phyloP scores from a whole-genome alignment of 1,140 invertebrate genomes.

The Calliopsis andreniformis region DNA sequence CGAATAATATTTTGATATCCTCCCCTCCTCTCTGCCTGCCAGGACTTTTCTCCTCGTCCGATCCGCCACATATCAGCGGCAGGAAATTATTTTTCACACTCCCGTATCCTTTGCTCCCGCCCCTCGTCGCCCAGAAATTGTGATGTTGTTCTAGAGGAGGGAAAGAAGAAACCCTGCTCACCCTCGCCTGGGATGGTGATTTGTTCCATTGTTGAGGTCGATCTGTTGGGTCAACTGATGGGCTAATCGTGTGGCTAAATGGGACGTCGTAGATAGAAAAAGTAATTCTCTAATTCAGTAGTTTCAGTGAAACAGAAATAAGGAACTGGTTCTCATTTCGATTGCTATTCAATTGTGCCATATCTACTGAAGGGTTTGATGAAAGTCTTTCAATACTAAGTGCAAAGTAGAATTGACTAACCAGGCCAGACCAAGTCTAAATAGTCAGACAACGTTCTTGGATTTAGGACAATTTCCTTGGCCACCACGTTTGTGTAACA shows the following conservation, averaged over 20 bases:
- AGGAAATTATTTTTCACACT: constrained; percentile 80
- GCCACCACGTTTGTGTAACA: neutral
- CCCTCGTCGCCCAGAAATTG: neutral
- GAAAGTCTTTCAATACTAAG: too few species aligned
- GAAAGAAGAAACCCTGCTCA: neutral
- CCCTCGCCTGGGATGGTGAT: neutral
- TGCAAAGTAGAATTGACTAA: too few species aligned
- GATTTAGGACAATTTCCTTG: neutral
- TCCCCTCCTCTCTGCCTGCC: constrained; percentile 54
- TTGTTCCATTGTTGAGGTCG: neutral
- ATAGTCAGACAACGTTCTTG: neutral
- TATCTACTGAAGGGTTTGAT: too few species aligned
- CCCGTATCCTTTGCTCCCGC: constrained; percentile 50
- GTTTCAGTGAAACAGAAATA: too few species aligned
- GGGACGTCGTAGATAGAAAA: too few species aligned
- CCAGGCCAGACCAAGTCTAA: too few species aligned
- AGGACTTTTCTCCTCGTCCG: constrained; percentile 65
- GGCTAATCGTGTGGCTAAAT: neutral
- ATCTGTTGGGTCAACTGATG: neutral
- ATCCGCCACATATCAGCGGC: constrained; percentile 73
- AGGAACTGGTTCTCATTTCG: too few species aligned
- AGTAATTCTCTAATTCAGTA: too few species aligned
- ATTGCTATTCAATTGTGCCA: too few species aligned
- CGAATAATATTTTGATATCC: constrained; percentile 80
- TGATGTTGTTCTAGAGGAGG: neutral